Evolutionary conservation across 2,888 invertebrate species (phyloP).

Genomic region (Dorcus hopei): DNA sequence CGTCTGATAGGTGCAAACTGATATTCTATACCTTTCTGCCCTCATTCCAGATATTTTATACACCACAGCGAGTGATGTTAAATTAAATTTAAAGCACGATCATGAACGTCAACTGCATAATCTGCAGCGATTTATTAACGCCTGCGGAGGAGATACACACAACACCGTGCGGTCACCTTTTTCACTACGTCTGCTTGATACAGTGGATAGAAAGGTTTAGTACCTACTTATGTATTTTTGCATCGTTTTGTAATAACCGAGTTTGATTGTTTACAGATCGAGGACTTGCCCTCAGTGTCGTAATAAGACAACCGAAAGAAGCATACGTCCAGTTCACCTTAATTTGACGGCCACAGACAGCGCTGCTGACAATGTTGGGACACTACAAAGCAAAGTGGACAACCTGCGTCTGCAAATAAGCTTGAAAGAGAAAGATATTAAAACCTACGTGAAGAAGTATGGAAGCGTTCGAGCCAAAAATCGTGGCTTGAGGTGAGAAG

Average conservation of each 20-base stretch:
- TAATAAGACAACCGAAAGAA: slow-evolving; percentile 59
- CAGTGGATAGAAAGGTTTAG: slow-evolving; percentile 68
- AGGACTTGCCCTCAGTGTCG: slow-evolving; percentile 81
- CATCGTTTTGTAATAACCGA: background rate
- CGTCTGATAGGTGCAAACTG: too few relatives aligned
- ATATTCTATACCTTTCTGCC: too few relatives aligned
- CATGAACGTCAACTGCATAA: too few relatives aligned
- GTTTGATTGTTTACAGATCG: slow-evolving; percentile 50
- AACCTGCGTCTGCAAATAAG: slow-evolving; percentile 58
- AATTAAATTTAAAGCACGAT: slow-evolving; percentile 15
- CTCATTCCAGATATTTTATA: too few relatives aligned
- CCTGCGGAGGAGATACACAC: slow-evolving; percentile 60
- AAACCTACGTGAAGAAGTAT: slow-evolving; percentile 38
- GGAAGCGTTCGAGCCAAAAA: slow-evolving; percentile 42
- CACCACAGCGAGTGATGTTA: too few relatives aligned
- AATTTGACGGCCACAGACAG: slow-evolving; percentile 59
- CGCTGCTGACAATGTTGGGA: slow-evolving; percentile 57
- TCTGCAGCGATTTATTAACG: slow-evolving; percentile 66
- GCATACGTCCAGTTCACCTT: slow-evolving; percentile 65
- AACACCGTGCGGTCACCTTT: slow-evolving; percentile 70
- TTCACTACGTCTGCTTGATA: slow-evolving; percentile 54
- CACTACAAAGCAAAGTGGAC: slow-evolving; percentile 64
- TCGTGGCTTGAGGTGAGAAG: slow-evolving; percentile 36
- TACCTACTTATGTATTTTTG: slow-evolving; percentile 14
- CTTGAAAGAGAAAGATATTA: too few relatives aligned